Evolutionary conservation across 2,888 invertebrate genomes (phyloP), one percentile per base, ranked within the genome.

Genomic region (Pyralis farinalis): DNA sequence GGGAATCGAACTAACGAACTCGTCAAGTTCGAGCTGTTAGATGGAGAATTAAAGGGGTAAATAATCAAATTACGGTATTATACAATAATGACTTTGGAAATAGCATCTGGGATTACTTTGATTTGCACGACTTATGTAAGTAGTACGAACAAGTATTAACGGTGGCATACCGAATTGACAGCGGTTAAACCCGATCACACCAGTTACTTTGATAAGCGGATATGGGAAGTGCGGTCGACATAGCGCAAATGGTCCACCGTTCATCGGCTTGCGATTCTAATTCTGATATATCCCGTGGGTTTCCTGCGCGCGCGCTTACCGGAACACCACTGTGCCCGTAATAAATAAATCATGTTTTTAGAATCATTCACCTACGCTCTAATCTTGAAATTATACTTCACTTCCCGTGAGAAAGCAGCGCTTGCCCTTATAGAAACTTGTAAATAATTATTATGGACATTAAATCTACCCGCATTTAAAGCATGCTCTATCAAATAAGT

Each of bases 271-370:
- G 76, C 77, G 71, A 77, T 75, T 79, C 80, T 81, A 81, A 82
- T 79, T 77, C 71, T 70, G 75, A 79, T 75, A 77, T 79, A 81
- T 79, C 74, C 76, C 71, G 68, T 63, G 65, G 66, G 75, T 72
- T 75, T 78, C 76, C 80, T 76, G 76, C 63, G 67, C 60, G 52
- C 58, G 60, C 68, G 61, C 52, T 69, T 58, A 58, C 70, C 73
- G 77, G 74, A 75, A 72, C 72, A 60, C 54, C 63, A 57, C 59
- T 68, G 59, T 60, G 53, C 52, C 55, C 55, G 63, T 67, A 69
- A 73, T 76, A 74, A 76, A 78, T 75, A 70, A 73, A 71, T 66
- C 32, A 38, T 32, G 31, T 11, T 30, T 10, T 21, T 29, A n/a
- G 7, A 37, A 32, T 32, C 32, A 9, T 36, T 39, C n/a, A 41